Evolutionary conservation across 2,797 vertebrate species (phyloP).

Genomic region (Sparus aurata): DNA sequence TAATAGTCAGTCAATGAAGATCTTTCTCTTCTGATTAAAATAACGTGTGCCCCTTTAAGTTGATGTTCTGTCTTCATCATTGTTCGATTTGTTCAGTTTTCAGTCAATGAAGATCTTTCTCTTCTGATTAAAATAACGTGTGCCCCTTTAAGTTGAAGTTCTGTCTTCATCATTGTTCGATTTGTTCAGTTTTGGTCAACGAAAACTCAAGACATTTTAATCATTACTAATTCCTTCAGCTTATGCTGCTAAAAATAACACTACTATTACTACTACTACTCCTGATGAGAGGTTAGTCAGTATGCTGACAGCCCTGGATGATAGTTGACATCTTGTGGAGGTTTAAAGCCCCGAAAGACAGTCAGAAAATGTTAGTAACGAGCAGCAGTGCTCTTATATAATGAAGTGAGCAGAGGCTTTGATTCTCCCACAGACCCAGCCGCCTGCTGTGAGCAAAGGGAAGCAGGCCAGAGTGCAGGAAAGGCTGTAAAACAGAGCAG

Average conservation of each 20-base stretch:
- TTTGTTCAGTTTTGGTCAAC: too few species aligned
- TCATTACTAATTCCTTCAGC: neutral
- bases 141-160: neutral
- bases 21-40: too few species aligned
- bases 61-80: neutral
- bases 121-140: too few species aligned
- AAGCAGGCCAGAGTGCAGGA: constrained; percentile 61
- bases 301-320: neutral
- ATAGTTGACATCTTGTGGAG: constrained; percentile 10
- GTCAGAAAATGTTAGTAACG: constrained; percentile 37
- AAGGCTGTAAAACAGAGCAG: constrained; percentile 67
- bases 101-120: too few species aligned
- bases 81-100: too few species aligned
- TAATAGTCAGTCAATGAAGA: too few species aligned
- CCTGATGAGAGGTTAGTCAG: neutral
- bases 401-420: constrained; percentile 68
- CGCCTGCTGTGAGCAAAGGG: constrained; percentile 75
- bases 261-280: neutral
- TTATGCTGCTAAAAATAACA: neutral
- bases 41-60: too few species aligned
- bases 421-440: constrained; percentile 59
- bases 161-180: neutral
- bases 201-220: too few species aligned
- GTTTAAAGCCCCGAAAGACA: constrained; percentile 18
- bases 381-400: constrained; percentile 63